Evolutionary conservation across 2,888 invertebrate genomes (phyloP).

Genomic region (Synergus itoensis): DNA sequence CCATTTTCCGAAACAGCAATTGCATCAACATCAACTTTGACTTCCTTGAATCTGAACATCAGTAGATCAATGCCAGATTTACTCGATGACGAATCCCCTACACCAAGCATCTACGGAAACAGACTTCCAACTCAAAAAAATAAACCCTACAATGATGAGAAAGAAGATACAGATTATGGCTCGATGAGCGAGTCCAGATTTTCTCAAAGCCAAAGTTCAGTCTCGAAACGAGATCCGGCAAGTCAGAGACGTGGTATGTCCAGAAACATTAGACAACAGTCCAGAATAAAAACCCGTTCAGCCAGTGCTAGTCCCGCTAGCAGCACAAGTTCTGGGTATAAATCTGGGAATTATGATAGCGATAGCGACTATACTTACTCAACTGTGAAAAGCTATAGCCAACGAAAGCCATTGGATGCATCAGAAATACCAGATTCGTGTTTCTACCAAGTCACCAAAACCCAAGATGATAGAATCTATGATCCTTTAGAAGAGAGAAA

Average conservation of each 20-base stretch:
- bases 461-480: conserved; percentile 66
- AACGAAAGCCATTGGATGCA: conserved; percentile 48
- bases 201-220: neutral
- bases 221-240: conserved; percentile 4
- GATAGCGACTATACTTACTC: conserved; percentile 80
- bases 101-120: neutral
- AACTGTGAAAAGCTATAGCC: conserved; percentile 45
- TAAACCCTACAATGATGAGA: conserved; percentile 13
- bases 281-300: conserved; percentile 20
- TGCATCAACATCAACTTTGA: neutral
- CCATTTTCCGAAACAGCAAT: neutral
- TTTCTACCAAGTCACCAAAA: conserved; percentile 68
- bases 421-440: conserved; percentile 67
- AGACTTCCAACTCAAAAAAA: neutral
- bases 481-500: conserved; percentile 61
- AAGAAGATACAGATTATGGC: conserved; percentile 50
- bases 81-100: conserved; percentile 64
- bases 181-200: conserved; percentile 50
- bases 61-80: conserved; percentile 64
- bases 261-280: conserved; percentile 34
- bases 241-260: conserved; percentile 30
- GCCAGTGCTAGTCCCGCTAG: conserved; percentile 61
- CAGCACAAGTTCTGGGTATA: conserved; percentile 79
- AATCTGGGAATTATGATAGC: conserved; percentile 66
- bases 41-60: neutral